A percentile compares a stretch with the other conserved stretches of the same genome.
Conservation (phyloP, 1,140 invertebrate genomes). For the Neodiprion lecontei region DNA sequence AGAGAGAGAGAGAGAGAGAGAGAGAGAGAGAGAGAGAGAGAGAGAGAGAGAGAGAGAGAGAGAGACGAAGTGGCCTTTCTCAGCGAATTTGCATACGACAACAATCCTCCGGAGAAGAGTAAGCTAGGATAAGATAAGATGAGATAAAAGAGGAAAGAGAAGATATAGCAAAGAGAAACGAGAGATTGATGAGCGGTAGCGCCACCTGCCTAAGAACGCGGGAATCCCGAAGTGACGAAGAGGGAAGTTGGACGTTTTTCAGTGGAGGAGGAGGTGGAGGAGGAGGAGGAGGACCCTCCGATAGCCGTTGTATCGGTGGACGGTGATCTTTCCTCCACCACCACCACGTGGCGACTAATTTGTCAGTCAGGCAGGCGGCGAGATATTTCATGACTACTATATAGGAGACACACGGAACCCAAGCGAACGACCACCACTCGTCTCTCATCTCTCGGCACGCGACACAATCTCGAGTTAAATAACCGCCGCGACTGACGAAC, state of each 20-base stretch:
- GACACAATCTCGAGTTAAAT: not conserved
- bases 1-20: too few species aligned
- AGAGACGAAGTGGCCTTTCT: too few species aligned
- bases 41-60: too few species aligned
- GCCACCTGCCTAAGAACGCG: conserved; percentile 50
- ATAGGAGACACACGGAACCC: too few species aligned
- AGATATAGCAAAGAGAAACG: not conserved
- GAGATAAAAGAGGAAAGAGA: not conserved
- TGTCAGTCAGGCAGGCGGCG: conserved; percentile 36
- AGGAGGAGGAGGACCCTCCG: not conserved
- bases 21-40: too few species aligned
- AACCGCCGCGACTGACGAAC: not conserved
- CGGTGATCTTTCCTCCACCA: conserved; percentile 7
- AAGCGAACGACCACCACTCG: not conserved
- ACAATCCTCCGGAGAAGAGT: not conserved
- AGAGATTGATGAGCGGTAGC: conserved; percentile 30
- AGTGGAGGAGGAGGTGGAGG: conserved; percentile 6
- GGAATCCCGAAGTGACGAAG: conserved; percentile 32
- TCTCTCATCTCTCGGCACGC: conserved; percentile 4
- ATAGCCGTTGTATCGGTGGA: conserved; percentile 17
- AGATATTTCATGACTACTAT: not conserved
- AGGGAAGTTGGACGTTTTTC: conserved; percentile 27
- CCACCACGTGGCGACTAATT: conserved; percentile 44
- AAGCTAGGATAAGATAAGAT: not conserved
- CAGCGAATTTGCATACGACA: too few species aligned